Conservation (phyloP, 2,888 invertebrate genomes). For the Onthophagus sagittarius region DNA sequence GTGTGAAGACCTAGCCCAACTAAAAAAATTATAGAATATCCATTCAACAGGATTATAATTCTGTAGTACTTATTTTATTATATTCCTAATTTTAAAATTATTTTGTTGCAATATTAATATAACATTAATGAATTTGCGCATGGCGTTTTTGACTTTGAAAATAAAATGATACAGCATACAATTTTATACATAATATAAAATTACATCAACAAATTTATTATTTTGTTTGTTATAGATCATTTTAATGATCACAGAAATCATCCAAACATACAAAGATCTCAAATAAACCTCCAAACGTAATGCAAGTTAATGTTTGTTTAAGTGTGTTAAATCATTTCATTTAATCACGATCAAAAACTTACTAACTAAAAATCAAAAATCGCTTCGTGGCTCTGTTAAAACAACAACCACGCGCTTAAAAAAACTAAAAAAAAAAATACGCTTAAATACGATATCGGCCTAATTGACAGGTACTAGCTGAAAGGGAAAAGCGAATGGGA, state of each 20-base stretch:
- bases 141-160: too few species aligned
- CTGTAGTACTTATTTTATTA: too few species aligned
- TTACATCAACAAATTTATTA: too few species aligned
- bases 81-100: too few species aligned
- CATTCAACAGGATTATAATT: too few species aligned
- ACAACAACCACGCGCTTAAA: background rate
- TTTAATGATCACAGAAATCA: background rate
- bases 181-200: too few species aligned
- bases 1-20: too few species aligned
- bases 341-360: background rate
- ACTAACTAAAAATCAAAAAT: background rate
- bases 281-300: background rate
- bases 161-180: too few species aligned
- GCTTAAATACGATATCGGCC: constrained; percentile 1
- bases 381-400: background rate
- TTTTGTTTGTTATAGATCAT: background rate
- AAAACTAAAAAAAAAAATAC: background rate
- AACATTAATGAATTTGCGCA: too few species aligned
- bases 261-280: background rate
- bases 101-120: too few species aligned
- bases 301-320: background rate
- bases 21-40: too few species aligned
- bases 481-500: constrained; percentile 70
- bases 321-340: background rate
- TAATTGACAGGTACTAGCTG: constrained; percentile 60